Evolutionary conservation across 2,888 invertebrate species (phyloP), one percentile per base, ranked within the genome.

Genomic region (Agrochola circellaris): DNA sequence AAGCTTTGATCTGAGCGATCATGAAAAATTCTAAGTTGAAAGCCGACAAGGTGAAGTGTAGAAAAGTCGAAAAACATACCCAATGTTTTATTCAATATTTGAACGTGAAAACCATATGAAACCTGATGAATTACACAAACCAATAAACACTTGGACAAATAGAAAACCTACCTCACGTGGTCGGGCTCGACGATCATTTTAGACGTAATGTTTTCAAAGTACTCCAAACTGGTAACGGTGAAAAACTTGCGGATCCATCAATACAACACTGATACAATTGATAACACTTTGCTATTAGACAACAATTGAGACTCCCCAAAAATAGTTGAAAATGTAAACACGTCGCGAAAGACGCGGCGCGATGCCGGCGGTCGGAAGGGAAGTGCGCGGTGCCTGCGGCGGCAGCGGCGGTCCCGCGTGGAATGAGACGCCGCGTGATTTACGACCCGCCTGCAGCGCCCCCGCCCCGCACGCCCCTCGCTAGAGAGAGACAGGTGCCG

Each of bases 381-480:
- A 96, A 96, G 95, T 96, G 96, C 94, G 95, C 95, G 93, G 93
- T 92, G 95, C 96, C 96, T 95, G 96, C 96, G 95, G 96, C 96
- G 92, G 94, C 95, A 92, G 94, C 96, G 96, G 95, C 94, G 94
- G 94, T 95, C 96, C 95, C 96, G 97, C 97, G 96, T 95, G 96
- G 97, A 97, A 96, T 97, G 97, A 97, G 96, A 95, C 93, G 93
- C 95, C 94, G 94, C 93, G 95, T 97, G 97, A 97, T 97, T 97
- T 97, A 97, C 97, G 97, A 96, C 96, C 96, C 96, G 96, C 96
- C 96, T 96, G 96, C 96, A 96, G 95, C 95, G 94, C 95, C 95
- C 96, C 94, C 94, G 92, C 94, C 96, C 96, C 95, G 94, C 95
- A 90, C 95, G 92, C 93, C 94, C 93, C 94, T 91, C 94, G 91